Base-by-base conservation (phyloP, 2,113 vertebrate genomes). In the Myiagra hebetior region DNA sequence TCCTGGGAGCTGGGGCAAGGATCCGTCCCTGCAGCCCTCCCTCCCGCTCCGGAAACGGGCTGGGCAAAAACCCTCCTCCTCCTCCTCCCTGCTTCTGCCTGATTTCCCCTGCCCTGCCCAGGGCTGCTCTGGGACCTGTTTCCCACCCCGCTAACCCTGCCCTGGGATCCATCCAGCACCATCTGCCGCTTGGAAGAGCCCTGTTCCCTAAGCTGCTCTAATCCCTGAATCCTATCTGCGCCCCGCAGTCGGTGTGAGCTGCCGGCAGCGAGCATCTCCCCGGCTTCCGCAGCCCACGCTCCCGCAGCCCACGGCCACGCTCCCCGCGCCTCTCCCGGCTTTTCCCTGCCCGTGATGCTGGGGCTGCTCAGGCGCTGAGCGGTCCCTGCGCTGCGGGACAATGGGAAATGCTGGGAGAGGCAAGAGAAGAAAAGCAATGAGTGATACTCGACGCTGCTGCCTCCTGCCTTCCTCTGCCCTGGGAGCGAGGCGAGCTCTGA, bases 181-280 rank as follows among this genome's bases (percentile, higher is more conserved):
- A 97, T 97, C 97, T 97, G 97, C 93, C 2, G 7, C 92, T 89
- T 89, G 93, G 75, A 95, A 92, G 91, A 92, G 50, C 91, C 95
- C 93, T 15, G 81, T 26, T 91, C 78, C 85, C 92, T 97, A 93
- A 97, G 87, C 87, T 73, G 87, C 84, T 57, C 60, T 97, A 97
- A 96, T 96, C 95, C 93, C 56, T 33, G 60, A 91, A 95, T 96
- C 96, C 96, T 85, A 89, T 95, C 96, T 93, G 89, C 33, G 6
- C 33, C 96, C 83, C 15, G 42, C 92, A 84, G 79, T 55, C 72
- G 5, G 37, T 5, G 80, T 42, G 63, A 91, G 86, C 72, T 11
- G 15, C 63, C n/a, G 11, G 86, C 53, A 5, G 2, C 0, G 9
- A 72, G 53, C 95, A 56, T 20, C 72, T 64, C 67, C 44, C 49